Percentiles rank a stretch among this genome's conserved stretches.
Evolutionary conservation across 1,140 invertebrate genomes (phyloP).

Genomic region (Drosophila ogumai): DNA sequence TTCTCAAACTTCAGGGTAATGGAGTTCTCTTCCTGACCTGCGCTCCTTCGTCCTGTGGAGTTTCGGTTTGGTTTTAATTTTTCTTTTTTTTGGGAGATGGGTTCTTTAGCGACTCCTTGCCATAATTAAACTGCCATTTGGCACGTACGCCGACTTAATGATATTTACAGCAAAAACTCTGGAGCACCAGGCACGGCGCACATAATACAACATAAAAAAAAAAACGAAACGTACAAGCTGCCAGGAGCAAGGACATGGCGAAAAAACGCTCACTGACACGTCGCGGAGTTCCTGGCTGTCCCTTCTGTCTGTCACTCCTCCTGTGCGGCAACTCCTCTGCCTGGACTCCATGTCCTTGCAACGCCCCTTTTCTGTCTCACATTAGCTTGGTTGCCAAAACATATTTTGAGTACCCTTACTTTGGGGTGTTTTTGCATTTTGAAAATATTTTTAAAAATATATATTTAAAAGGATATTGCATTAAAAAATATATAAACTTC

Average conservation of each 20-base stretch:
- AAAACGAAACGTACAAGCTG: not conserved
- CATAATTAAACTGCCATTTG: constrained; percentile 78
- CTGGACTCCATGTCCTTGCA: constrained; percentile 10
- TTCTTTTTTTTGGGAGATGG: constrained; percentile 5
- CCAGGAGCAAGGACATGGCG: constrained; percentile 28
- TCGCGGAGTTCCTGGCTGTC: constrained; percentile 39
- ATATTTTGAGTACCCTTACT: constrained; percentile 19
- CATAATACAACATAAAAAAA: not conserved
- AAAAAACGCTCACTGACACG: constrained; percentile 48
- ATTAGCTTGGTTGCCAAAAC: constrained; percentile 31
- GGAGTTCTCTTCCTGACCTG: constrained; percentile 11
- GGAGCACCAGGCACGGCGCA: constrained; percentile 26
- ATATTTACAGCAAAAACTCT: constrained; percentile 71
- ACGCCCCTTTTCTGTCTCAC: constrained; percentile 1
- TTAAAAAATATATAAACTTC: not conserved
- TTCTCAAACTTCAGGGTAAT: constrained; percentile 41
- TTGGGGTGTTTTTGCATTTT: not conserved
- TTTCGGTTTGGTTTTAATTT: constrained; percentile 8
- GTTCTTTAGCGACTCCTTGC: constrained; percentile 29
- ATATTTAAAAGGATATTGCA: not conserved
- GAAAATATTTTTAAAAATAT: not conserved
- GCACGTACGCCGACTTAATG: constrained; percentile 74
- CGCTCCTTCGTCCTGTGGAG: constrained; percentile 14
- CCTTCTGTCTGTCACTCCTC: constrained; percentile 25
- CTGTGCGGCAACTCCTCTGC: constrained; percentile 12